A percentile compares a stretch with the other conserved stretches of the same genome.
Conservation (phyloP, 2,797 vertebrate genomes). For the Characodon lateralis region DNA sequence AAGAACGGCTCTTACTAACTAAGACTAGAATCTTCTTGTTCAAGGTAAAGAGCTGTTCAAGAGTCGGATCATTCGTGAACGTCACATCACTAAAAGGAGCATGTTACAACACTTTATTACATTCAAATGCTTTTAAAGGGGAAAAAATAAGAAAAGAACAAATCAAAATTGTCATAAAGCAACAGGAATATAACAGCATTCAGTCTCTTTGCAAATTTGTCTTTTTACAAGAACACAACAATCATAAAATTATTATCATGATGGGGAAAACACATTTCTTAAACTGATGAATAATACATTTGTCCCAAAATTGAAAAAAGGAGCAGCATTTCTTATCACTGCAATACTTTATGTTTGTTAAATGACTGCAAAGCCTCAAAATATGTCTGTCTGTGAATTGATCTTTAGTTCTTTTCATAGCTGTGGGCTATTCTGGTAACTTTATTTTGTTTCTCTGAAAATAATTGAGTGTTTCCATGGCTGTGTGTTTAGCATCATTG, state of each 20-base stretch:
- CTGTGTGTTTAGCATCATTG: too few relatives aligned
- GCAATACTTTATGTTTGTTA: constrained; percentile 44
- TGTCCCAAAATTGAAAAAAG: constrained; percentile 30
- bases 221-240: constrained; percentile 10
- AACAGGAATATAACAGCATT: background rate
- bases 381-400: constrained; percentile 17
- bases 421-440: too few relatives aligned
- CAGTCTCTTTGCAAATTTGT: background rate
- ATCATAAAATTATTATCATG: background rate
- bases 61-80: too few relatives aligned
- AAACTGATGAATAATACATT: constrained; percentile 20
- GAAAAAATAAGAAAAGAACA: background rate
- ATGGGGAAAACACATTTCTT: background rate
- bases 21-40: too few relatives aligned
- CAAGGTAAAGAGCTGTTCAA: too few relatives aligned
- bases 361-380: constrained; percentile 55
- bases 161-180: background rate
- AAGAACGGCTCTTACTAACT: too few relatives aligned
- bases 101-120: background rate
- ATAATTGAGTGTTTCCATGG: too few relatives aligned
- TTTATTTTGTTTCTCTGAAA: too few relatives aligned
- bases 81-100: too few relatives aligned
- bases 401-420: too few relatives aligned
- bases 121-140: background rate
- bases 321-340: constrained; percentile 33